Evolutionary conservation across 2,113 vertebrate genomes (phyloP), one percentile per base, ranked within the genome.

Genomic region (Macroglossus sobrinus): DNA sequence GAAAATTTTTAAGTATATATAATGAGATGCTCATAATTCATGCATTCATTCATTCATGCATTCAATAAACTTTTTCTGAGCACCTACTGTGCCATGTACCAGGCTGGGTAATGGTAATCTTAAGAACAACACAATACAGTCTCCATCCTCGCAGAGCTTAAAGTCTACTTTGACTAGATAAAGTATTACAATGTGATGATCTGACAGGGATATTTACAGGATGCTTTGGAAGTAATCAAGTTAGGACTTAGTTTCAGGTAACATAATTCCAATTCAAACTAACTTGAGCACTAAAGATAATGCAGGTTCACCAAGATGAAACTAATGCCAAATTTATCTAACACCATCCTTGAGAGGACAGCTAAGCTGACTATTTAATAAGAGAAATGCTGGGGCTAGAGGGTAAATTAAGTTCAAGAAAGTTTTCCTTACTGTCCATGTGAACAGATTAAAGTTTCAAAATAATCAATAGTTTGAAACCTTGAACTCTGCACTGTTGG

Each of bases 241-340:
- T 78, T 59, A 81, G 26, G 74, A 86, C 74, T 79, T 40, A n/a
- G 35, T 61, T 81, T 93, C 61, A 68, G n/a, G 66, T 86, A 43
- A 90, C 35, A 76, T 50, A 93, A 90, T 75, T 85, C 59, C 35
- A 92, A 66, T 45, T 88, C 53, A 84, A 92, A 84, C 55, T 79
- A n/a, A 86, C 35, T 16, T 53, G 50, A 88, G 43, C 45, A 84
- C 91, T 84, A 92, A 61, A 68, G 40, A 89, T 30, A 84, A 92
- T 21, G 61, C 7, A 72, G 24, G 55, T 50, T 97, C 81, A 59
- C 69, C 24, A 79, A 75, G 76, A 78, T 69, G 82, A 74, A 81
- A 55, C 50, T 59, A 80, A 78, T 18, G 14, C 28, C 35, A 71
- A 72, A 72, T 82, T 53, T 93, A 71, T 28, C 38, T 76, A 38